These are phyloP conservation scores for Stegostoma tigrinum DNA, from an alignment of 2,113 vertebrate genomes.

Conservation along the genomic window DNA sequence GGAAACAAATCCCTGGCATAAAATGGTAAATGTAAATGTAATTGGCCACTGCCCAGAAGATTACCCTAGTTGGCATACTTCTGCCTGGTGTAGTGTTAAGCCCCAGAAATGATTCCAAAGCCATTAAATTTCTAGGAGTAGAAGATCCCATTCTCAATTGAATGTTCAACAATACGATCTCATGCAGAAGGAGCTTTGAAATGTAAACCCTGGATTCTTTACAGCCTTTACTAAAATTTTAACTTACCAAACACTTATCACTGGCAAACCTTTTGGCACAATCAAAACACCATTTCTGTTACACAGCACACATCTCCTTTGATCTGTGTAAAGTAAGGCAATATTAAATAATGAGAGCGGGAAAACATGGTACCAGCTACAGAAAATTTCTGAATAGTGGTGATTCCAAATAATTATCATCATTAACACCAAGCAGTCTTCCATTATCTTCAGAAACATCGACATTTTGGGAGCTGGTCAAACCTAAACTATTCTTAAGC, in stretches of 20 bases:
- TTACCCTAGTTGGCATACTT: neutral
- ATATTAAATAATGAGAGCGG: conserved; percentile 56
- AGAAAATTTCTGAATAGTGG: neutral
- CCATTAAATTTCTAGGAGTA: neutral
- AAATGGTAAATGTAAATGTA: neutral
- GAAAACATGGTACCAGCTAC: neutral
- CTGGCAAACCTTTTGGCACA: conserved; percentile 66
- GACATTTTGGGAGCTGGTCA: neutral
- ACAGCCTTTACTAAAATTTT: neutral
- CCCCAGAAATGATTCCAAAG: neutral
- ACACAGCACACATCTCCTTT: conserved; percentile 64
- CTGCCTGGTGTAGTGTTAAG: neutral
- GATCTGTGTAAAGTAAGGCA: conserved; percentile 65
- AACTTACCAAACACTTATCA: conserved; percentile 63
- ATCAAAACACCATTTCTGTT: conserved; percentile 61
- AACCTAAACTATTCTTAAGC: neutral
- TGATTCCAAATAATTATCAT: neutral
- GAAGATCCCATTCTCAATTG: neutral
- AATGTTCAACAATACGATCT: neutral
- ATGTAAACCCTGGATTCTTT: neutral
- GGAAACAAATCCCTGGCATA: neutral
- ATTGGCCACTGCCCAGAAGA: neutral
- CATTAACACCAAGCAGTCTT: conserved; percentile 19
- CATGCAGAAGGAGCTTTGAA: neutral
- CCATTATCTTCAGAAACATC: conserved; percentile 12